Evolutionary conservation across 1,140 invertebrate genomes (phyloP).

Genomic region (Drosophila fuyamai): DNA sequence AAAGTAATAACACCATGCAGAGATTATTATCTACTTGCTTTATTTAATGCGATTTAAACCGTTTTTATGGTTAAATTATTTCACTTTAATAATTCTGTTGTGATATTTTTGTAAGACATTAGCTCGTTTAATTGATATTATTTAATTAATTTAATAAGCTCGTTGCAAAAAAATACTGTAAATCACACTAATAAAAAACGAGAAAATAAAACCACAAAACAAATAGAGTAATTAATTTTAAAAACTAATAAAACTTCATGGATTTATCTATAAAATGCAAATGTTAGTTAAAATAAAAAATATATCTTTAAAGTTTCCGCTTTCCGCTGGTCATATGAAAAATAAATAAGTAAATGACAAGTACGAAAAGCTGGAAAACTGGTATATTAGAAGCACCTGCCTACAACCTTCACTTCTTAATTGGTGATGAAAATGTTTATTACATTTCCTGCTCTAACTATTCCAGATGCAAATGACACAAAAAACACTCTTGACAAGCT

Average conservation of each 20-base stretch:
- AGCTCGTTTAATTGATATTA: no score
- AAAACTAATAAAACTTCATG: background rate
- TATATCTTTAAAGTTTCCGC: conserved; percentile 40
- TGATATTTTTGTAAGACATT: background rate
- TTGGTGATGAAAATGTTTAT: conserved; percentile 31
- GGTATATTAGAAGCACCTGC: conserved; percentile 38
- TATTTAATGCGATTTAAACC: background rate
- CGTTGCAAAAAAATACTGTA: no score
- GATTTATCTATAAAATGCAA: background rate
- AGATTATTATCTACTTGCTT: conserved; percentile 6
- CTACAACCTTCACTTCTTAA: background rate
- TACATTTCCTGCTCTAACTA: conserved; percentile 33
- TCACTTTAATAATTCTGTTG: background rate
- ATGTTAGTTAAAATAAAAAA: conserved; percentile 20
- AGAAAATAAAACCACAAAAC: background rate
- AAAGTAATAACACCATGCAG: background rate
- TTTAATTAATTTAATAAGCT: no score
- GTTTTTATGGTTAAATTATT: background rate
- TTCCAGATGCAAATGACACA: conserved; percentile 34
- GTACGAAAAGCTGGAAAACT: conserved; percentile 46
- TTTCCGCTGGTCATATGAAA: conserved; percentile 14
- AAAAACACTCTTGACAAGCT: conserved; percentile 26
- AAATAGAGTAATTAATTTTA: background rate
- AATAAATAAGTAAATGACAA: conserved; percentile 60
- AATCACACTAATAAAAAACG: no score